phyloP scores from a whole-genome alignment of 1,140 invertebrate species.

The Acromyrmex echinatior region DNA sequence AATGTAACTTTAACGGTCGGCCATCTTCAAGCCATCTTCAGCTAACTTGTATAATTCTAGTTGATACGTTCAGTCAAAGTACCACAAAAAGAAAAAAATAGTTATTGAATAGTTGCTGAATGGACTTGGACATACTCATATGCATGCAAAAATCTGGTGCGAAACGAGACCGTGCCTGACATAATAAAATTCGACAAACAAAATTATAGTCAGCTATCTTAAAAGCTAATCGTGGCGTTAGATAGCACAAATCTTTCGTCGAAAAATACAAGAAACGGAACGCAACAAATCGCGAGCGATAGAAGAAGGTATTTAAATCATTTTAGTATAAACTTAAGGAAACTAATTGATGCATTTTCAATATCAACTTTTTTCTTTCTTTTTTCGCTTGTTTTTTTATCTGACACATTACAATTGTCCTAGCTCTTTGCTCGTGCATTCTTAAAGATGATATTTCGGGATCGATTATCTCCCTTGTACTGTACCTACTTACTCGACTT shows the following conservation, averaged over 20 bases:
- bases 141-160: background rate
- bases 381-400: background rate
- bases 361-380: background rate
- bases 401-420: background rate
- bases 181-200: background rate
- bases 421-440: too few species aligned
- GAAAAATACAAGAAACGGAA: constrained; percentile 23
- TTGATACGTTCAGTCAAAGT: too few species aligned
- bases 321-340: background rate
- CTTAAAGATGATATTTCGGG: background rate
- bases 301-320: background rate
- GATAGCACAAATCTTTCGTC: background rate
- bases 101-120: too few species aligned
- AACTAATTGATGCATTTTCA: background rate
- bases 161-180: background rate
- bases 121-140: too few species aligned
- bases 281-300: background rate
- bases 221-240: background rate
- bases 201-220: constrained; percentile 24
- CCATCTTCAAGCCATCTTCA: too few species aligned
- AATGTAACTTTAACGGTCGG: too few species aligned
- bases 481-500: background rate
- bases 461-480: background rate
- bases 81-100: too few species aligned
- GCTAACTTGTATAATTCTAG: too few species aligned